Evolutionary conservation across 53 echinoderm and acorn worm genomes (phyloP), one percentile per base, ranked within the genome.

Genomic region (Astropecten irregularis): DNA sequence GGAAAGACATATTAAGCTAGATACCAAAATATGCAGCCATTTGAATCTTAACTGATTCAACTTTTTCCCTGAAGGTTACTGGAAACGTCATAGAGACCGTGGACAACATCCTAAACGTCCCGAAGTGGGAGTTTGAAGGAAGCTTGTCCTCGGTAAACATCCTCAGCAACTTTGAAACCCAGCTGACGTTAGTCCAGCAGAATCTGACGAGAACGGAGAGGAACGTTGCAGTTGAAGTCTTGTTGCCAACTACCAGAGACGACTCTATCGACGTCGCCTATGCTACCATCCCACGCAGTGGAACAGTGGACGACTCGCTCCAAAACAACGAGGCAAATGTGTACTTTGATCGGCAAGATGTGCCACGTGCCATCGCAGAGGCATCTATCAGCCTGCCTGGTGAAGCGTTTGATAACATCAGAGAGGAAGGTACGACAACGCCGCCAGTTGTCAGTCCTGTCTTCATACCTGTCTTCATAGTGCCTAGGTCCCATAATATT

Each of bases 51-150:
- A n/a, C n/a, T n/a, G n/a, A n/a, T n/a, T n/a, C n/a, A n/a, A n/a
- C n/a, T n/a, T 2, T 23, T 31, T 11, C 32, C 4, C 18, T 3
- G 37, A 5, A 71, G 71, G 71, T 52, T 11, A 71, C 49, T 9
- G 30, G 3, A 35, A 71, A 71, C 25, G 52, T 52, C 5, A 71
- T 71, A n/a, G 7, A 19, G 13, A 50, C 52, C 6, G 34, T 71
- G 18, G 36, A 71, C 71, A 71, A 71, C 25, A 15, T 71, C 15
- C 16, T 71, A 19, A 52, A 50, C n/a, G 29, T 71, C 50, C 71
- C 51, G 18, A 32, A 49, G 10, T 50, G 11, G 11, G 30, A 30
- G 30, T 35, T 71, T 22, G 34, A 14, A 18, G 27, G 9, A 15
- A 34, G 50, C 34, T 7, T 33, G 0, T 52, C 52, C 6, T 9